Base-by-base conservation (phyloP, 1,140 invertebrate species). In the Drosophila navojoa region DNA sequence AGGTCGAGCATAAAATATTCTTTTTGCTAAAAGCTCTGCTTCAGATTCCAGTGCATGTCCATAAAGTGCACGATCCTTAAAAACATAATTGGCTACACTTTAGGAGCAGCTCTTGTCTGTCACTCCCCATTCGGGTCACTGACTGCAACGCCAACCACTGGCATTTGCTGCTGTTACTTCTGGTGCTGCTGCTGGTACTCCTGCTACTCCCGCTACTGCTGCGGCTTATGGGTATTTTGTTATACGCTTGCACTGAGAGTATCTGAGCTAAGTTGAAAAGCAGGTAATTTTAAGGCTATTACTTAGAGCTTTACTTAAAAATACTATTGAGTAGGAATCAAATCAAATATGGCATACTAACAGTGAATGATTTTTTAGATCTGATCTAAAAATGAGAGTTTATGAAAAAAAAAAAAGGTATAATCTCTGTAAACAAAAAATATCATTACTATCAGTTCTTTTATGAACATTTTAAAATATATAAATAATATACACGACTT, bases 1-100 rank as follows among this genome's bases (percentile, higher is more conserved):
- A 76, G 62, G 38, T 80, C 67, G 49, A 49, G 73, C 79, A 77
- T 89, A 71, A 90, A 78, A 77, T 72, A 78, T 71, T 64, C 68
- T 68, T 77, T 79, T 80, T 72, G 71, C 50, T 45, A 52, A 58
- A 70, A 53, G 66, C 67, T 79, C 45, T 67, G 62, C 72, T 35
- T 50, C 61, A 66, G 61, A 66, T 66, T 66, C 53, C 47, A 25
- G 45, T 2, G 16, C 40, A 27, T 44, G n/a, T 47, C 67, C 19
- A 44, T 53, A 45, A 67, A 47, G 47, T 52, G 47, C 25, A 29
- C 45, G 38, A 59, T 61, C 10, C 57, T 73, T 69, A 61, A 44
- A 61, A 61, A 35, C 45, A 44, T 60, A 59, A 50, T 61, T 61
- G 59, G 59, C 44, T 19, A 22, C 58, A 61, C 44, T 61, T 61